Percentiles rank a stretch among this genome's conserved stretches.
Evolutionary conservation across 2,888 invertebrate species (phyloP).

Genomic region (Temnothorax ravouxi): DNA sequence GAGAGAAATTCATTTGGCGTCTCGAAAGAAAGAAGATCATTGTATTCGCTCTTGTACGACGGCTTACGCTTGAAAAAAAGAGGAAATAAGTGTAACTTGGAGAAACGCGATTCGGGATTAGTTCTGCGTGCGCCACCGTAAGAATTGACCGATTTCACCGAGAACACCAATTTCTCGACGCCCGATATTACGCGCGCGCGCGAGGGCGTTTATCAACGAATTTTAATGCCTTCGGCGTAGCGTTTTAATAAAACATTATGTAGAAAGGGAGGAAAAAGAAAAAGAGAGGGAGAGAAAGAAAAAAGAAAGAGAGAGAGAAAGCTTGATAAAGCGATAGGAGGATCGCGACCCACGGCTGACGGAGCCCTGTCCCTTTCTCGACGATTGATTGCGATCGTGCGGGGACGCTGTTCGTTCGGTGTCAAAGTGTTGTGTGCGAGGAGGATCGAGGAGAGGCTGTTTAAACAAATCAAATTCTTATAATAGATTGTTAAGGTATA

Average conservation of each 20-base stretch:
- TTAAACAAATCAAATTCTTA: constrained; percentile 83
- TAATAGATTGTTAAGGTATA: constrained; percentile 73
- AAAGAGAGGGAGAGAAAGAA: not conserved
- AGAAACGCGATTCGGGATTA: constrained; percentile 8
- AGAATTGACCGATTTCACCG: constrained; percentile 30
- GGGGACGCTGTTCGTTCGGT: constrained; percentile 48
- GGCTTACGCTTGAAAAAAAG: not conserved
- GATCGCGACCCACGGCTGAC: constrained; percentile 22
- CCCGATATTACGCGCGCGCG: constrained; percentile 55
- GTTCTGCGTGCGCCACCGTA: not conserved
- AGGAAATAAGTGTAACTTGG: not conserved
- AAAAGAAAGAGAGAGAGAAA: not conserved
- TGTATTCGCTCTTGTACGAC: not conserved
- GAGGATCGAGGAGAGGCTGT: constrained; percentile 82
- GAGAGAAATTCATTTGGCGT: constrained; percentile 5
- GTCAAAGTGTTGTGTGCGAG: constrained; percentile 57
- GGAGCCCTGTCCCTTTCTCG: constrained; percentile 30
- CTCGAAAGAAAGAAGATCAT: not conserved
- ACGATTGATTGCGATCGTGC: constrained; percentile 61
- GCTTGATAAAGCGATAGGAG: constrained; percentile 30
- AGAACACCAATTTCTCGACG: constrained; percentile 42
- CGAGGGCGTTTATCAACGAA: constrained; percentile 77
- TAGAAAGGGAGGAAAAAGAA: not conserved
- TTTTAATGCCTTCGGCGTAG: constrained; percentile 78
- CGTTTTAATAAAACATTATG: constrained; percentile 34